These are phyloP conservation scores for Rachycentron canadum DNA, from an alignment of 2,797 vertebrate species.

Conservation along the genomic window DNA sequence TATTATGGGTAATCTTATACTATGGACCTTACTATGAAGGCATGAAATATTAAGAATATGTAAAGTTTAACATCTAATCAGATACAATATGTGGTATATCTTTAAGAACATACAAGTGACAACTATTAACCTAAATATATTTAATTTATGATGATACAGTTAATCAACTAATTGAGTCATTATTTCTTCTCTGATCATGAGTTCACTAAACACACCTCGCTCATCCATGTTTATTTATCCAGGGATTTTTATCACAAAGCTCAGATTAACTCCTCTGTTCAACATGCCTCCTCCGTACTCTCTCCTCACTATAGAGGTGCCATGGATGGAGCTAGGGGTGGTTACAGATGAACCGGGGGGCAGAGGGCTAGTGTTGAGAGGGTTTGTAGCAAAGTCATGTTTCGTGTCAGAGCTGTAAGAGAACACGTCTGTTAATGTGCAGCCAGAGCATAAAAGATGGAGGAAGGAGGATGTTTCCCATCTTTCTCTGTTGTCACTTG, in stretches of 20 bases:
- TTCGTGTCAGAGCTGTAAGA: slow-evolving; percentile 75
- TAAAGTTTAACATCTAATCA: neutral
- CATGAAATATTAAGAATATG: no score
- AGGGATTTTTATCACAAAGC: neutral
- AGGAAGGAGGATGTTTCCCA: slow-evolving; percentile 56
- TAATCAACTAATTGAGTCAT: neutral
- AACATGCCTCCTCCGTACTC: no score
- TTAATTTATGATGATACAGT: neutral
- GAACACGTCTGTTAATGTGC: slow-evolving; percentile 82
- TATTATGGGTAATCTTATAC: no score
- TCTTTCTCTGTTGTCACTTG: slow-evolving; percentile 11
- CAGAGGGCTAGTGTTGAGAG: slow-evolving; percentile 61
- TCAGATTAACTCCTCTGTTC: neutral
- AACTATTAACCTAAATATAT: neutral
- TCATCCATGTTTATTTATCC: neutral
- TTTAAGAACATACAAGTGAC: neutral
- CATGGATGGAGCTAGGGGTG: slow-evolving; percentile 18
- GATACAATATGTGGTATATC: neutral
- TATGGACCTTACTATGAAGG: no score
- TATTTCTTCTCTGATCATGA: neutral
- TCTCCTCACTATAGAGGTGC: neutral
- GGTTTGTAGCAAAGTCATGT: slow-evolving; percentile 74
- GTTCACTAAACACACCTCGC: neutral
- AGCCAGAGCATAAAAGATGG: slow-evolving; percentile 78
- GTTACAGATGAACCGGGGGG: slow-evolving; percentile 52